Evolutionary conservation across 2,113 vertebrate species (phyloP).

Genomic region (Alectura lathami): DNA sequence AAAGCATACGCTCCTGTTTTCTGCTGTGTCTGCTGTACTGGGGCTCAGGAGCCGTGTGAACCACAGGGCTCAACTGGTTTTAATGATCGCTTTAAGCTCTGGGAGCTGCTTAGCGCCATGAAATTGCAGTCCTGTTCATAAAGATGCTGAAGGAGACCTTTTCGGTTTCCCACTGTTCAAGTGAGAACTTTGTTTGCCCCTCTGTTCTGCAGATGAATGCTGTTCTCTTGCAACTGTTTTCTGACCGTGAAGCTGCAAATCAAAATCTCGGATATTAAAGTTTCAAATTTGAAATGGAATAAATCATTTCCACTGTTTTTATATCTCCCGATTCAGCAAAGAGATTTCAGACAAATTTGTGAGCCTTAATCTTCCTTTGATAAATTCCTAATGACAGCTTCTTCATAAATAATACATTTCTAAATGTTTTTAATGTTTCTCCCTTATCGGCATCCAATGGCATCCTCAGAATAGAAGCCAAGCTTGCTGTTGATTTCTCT

Average conservation of each 20-base stretch:
- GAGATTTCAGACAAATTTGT: conserved; percentile 33
- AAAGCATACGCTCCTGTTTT: neutral
- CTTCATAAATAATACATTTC: conserved; percentile 47
- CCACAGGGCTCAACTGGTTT: neutral
- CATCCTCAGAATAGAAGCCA: neutral
- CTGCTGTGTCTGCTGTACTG: neutral
- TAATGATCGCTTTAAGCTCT: neutral
- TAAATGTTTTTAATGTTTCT: conserved; percentile 34
- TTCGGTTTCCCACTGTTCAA: neutral
- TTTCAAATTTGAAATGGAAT: conserved; percentile 1
- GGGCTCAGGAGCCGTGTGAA: neutral
- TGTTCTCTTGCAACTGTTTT: neutral
- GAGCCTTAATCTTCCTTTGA: neutral
- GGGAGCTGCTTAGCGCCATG: neutral
- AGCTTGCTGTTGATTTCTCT: neutral
- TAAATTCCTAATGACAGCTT: conserved; percentile 14
- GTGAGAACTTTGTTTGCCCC: neutral
- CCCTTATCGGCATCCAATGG: neutral
- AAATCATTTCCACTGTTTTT: neutral
- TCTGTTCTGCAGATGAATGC: neutral
- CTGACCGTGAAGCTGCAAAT: neutral
- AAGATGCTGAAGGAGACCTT: neutral
- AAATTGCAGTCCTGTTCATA: neutral
- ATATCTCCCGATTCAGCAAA: neutral
- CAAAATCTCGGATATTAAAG: neutral